Conservation (phyloP, 2,797 vertebrate species). For the Phylloscopus collybita region DNA sequence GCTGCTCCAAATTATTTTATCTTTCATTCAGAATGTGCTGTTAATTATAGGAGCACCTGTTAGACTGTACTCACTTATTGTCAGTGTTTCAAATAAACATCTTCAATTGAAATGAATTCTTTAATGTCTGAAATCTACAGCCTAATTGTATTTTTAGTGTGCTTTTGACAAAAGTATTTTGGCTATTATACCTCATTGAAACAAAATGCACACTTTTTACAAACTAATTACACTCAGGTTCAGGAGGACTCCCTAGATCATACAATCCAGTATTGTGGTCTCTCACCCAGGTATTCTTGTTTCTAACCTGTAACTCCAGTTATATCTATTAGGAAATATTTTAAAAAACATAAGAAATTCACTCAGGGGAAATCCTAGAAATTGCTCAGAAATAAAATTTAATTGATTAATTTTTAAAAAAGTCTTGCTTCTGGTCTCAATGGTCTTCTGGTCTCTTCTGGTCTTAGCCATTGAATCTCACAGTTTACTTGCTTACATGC, state of each 20-base stretch:
- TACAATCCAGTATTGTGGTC: background rate
- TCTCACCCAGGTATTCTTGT: background rate
- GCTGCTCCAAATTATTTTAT: background rate
- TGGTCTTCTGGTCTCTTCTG: too few species aligned
- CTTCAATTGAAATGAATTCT: background rate
- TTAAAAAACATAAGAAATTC: background rate
- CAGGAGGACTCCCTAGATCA: background rate
- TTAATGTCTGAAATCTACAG: background rate
- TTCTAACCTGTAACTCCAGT: background rate
- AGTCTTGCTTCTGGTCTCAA: background rate
- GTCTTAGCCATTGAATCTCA: background rate
- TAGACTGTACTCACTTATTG: background rate
- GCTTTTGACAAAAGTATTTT: background rate
- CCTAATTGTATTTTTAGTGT: background rate
- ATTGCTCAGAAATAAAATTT: background rate
- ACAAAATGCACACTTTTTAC: background rate
- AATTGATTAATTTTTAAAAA: background rate
- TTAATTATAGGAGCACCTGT: slow-evolving; percentile 31
- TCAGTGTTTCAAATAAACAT: background rate
- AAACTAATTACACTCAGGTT: background rate
- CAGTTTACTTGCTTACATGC: background rate
- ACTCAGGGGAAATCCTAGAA: background rate
- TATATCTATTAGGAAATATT: background rate
- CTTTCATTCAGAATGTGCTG: background rate
- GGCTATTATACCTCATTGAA: background rate